Conservation (phyloP, 2,797 vertebrate genomes). For the Numenius phaeopus region DNA sequence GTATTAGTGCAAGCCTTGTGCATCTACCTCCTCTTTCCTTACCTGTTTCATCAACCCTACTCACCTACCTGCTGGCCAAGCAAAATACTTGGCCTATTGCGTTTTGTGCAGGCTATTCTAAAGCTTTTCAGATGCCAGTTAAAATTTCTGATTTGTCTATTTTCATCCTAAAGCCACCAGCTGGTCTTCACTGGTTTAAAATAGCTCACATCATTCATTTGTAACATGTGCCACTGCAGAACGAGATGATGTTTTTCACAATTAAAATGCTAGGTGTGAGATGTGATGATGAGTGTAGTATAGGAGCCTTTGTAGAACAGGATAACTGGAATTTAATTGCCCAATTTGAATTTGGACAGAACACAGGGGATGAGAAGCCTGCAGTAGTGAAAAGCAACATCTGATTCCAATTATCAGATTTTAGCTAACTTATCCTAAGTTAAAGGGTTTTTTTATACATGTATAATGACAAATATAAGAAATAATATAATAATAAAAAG, state of each 20-base stretch:
- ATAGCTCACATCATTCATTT: background rate
- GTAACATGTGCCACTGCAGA: background rate
- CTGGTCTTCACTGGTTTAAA: background rate
- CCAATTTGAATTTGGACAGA: background rate
- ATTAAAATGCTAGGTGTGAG: background rate
- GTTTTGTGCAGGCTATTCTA: background rate
- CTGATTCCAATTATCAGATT: conserved; percentile 16
- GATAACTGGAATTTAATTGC: background rate
- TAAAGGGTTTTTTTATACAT: background rate
- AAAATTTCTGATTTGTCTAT: background rate
- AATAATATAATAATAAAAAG: background rate
- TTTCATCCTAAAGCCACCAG: background rate
- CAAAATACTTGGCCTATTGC: background rate
- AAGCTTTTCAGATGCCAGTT: background rate
- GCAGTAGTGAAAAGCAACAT: background rate
- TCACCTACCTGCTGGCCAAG: background rate
- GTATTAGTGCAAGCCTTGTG: background rate
- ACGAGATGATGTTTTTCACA: background rate
- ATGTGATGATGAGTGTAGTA: background rate
- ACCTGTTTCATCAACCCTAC: background rate
- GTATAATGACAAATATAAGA: background rate
- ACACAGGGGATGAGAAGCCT: background rate
- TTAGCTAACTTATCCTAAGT: background rate
- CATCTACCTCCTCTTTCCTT: background rate
- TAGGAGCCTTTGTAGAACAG: background rate